Evolutionary conservation across 64 coral and sea anemone genomes (phyloP).

Genomic region (Actinia tenebrosa): DNA sequence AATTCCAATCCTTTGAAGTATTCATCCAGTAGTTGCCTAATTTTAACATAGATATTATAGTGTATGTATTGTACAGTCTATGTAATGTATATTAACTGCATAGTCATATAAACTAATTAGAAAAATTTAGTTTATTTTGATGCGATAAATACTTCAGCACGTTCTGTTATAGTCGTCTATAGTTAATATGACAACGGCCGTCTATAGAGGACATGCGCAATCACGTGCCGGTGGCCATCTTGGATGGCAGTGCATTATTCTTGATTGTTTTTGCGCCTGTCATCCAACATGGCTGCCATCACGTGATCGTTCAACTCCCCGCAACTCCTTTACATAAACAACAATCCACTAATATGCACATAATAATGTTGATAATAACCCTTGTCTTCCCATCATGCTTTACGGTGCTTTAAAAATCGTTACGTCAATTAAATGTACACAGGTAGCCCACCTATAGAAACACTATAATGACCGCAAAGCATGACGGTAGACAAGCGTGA

Average conservation of each 20-base stretch:
- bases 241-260: no score
- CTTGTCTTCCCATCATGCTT: neutral
- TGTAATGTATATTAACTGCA: neutral
- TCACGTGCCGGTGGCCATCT: no score
- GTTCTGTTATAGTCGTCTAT: neutral
- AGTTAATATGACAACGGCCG: neutral
- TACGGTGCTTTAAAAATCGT: neutral
- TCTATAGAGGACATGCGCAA: neutral
- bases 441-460: neutral
- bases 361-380: neutral
- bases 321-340: neutral
- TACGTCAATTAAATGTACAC: neutral
- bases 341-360: neutral
- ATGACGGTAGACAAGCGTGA: neutral
- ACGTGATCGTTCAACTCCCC: no score
- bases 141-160: neutral
- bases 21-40: neutral
- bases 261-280: no score
- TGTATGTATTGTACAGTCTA: neutral
- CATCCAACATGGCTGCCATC: no score
- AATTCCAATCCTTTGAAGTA: neutral
- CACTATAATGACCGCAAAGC: neutral
- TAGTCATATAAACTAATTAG: neutral
- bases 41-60: neutral
- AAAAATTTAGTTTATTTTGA: constrained; percentile 11